Base-by-base conservation (phyloP, 2,113 vertebrate species). In the Brevimyrus niger region DNA sequence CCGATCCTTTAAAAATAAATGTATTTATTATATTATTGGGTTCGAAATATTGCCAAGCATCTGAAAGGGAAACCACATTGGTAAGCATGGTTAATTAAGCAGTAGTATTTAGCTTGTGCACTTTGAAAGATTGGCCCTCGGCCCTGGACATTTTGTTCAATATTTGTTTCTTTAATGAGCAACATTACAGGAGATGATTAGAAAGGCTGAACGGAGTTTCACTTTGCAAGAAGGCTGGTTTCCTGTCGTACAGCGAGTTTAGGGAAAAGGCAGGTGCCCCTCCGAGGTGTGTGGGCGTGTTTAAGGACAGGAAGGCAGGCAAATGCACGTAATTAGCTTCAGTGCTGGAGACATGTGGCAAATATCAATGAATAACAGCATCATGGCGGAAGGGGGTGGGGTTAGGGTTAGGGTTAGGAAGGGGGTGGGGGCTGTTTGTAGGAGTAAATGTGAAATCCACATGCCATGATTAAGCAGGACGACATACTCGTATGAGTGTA, bases 1-100 rank as follows among this genome's bases (percentile, higher is more conserved):
- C 55, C 19, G 31, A 89, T 84, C 35, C 42, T 83, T 89, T 58
- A 50, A 76, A 58, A 87, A 65, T 65, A 76, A 11, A 87, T 42
- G 35, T 90, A 65, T 82, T 35, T 55, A 50, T 83, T 73, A 44
- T 84, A 86, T 69, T 85, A 31, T n/a, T 42, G 31, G 50, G 69
- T n/a, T 65, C n/a, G 73, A 35, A 76, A 46, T 88, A n/a, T 11
- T 17, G 48, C 23, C 10, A 53, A 21, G 42, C 11, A 11, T 53
- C 10, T 86, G 48, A 23, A 8, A 6, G 1, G 61, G 13, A 69
- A 31, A 10, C 10, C n/a, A 69, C 27, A 31, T 31, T 13, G n/a
- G 9, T 69, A 31, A 69, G 10, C 31, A 31, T 44, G 8, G 15
- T 44, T 82, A 42, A 82, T 42, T 82, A 44, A 44, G 17, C 15